phyloP scores from a whole-genome alignment of 2,113 vertebrate genomes.

The Ceuthmochares aereus region DNA sequence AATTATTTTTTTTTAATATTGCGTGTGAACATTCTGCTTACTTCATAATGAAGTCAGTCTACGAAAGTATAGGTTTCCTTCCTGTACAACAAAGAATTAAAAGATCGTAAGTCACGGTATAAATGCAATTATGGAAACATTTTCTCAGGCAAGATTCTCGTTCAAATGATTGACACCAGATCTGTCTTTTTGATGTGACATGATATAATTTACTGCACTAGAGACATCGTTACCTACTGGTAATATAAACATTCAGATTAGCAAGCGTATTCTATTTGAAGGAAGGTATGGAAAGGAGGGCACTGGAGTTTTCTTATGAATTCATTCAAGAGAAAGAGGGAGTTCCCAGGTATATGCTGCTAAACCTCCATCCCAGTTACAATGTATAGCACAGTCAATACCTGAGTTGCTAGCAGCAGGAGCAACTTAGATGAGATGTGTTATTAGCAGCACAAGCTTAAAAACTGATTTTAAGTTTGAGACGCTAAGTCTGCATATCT shows the following conservation, averaged over 20 bases:
- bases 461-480: background rate
- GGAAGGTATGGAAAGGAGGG: background rate
- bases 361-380: background rate
- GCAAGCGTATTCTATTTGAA: background rate
- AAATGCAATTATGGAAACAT: background rate
- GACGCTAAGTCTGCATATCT: background rate
- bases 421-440: background rate
- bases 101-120: background rate
- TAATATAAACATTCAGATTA: background rate
- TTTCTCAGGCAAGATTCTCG: background rate
- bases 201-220: background rate
- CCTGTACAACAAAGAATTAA: background rate
- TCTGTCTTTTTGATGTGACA: background rate
- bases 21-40: background rate
- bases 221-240: background rate
- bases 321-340: background rate
- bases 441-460: background rate
- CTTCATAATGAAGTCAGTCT: background rate
- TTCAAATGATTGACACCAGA: background rate
- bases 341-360: background rate
- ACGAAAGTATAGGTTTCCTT: background rate
- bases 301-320: background rate
- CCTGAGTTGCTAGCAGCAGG: background rate
- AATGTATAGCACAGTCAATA: background rate
- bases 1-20: background rate